Conservation (phyloP, 2,888 invertebrate species). For the Lissonota sp. region DNA sequence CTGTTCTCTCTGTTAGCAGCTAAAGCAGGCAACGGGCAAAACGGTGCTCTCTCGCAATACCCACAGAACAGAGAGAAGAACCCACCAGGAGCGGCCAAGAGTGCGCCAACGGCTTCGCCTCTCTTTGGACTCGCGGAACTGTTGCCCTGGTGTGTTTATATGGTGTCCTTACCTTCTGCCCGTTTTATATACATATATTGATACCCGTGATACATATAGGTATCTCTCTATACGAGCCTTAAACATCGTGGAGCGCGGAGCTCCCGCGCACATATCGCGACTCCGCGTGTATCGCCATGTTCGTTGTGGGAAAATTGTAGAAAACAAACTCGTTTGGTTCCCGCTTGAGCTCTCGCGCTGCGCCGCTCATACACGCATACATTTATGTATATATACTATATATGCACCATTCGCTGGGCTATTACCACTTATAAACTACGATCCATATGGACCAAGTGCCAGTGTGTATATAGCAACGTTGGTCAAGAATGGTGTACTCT, state of each 20-base stretch:
- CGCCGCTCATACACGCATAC: slow-evolving; percentile 9
- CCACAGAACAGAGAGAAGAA: slow-evolving; percentile 50
- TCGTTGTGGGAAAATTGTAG: slow-evolving; percentile 82
- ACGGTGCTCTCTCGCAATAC: slow-evolving; percentile 18
- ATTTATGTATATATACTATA: slow-evolving; percentile 32
- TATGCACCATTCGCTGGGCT: slow-evolving; percentile 30
- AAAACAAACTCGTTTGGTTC: slow-evolving; percentile 81
- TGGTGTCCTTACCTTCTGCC: slow-evolving; percentile 78
- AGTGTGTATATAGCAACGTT: too few relatives aligned
- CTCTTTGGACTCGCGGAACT: slow-evolving; percentile 77
- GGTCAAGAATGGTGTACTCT: too few relatives aligned
- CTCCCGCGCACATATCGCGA: slow-evolving; percentile 45
- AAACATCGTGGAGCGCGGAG: slow-evolving; percentile 68
- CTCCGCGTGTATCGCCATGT: slow-evolving; percentile 75
- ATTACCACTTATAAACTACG: slow-evolving; percentile 49
- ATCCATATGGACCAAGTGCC: slow-evolving; percentile 38
- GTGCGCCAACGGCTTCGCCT: slow-evolving; percentile 57
- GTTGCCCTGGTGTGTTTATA: slow-evolving; percentile 78
- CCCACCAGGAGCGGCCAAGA: slow-evolving; percentile 48
- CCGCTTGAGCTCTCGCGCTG: slow-evolving; percentile 10
- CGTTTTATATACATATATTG: slow-evolving; percentile 60
- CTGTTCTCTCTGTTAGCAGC: slow-evolving; percentile 36
- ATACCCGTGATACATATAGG: slow-evolving; percentile 70
- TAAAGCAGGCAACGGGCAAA: slow-evolving; percentile 45
- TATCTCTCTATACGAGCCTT: slow-evolving; percentile 76